Evolutionary conservation across 1,140 invertebrate genomes (phyloP), one percentile per base, ranked within the genome.

Genomic region (Rhynchophorus ferrugineus): DNA sequence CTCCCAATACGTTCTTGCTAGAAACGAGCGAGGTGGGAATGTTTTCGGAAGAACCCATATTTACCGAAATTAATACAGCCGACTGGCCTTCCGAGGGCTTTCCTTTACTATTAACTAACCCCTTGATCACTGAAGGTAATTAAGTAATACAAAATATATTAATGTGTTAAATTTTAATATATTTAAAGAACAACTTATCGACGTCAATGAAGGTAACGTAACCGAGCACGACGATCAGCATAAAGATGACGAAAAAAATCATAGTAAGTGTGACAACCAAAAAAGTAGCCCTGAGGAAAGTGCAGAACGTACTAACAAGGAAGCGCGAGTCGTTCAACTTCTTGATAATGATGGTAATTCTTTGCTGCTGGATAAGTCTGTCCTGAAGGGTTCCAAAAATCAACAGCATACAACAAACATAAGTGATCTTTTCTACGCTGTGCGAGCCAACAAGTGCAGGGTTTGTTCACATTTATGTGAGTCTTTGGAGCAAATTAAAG

Each of bases 391-490:
- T 38, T 9, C 11, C 11, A 21, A 13, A 24, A 13, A 35, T 36
- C 33, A 39, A 17, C 38, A 49, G n/a, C 22, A 39, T 16, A 6
- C 8, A 8, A 44, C 42, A 35, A 36, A 37, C 14, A 14, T 59
- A 44, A 45, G 49, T 50, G 49, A 56, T 43, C 50, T 50, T 57
- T 54, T 57, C 44, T 57, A 49, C 11, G 49, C 42, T 36, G 45
- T 57, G 19, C 22, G 48, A 13, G 63, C 63, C 1, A 41, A 61
- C 43, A 65, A 65, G 38, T 65, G 63, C 34, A 65, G 58, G 37
- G 17, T 55, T 22, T 65, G 63, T 50, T 39, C 46, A 7, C 61
- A 49, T 57, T 41, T 65, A 14, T 59, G 53, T 46, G 61, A 63
- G 50, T 44, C 44, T 20, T 21, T 56, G 35, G 38, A 54, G 11